Evolutionary conservation across 2,113 vertebrate species (phyloP).

Genomic region (Paradoxurus hermaphroditus): DNA sequence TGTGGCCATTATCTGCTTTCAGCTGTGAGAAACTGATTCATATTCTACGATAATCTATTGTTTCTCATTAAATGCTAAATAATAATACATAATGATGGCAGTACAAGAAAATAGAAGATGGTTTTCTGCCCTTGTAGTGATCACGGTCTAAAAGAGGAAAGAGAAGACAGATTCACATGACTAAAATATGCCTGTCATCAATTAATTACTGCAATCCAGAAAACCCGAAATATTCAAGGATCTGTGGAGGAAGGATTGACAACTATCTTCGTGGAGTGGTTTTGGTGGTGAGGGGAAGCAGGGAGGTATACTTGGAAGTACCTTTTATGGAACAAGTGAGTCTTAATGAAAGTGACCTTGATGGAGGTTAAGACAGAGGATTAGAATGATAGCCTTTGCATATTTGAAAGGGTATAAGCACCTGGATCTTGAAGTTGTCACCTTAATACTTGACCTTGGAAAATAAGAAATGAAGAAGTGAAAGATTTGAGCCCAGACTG

Average conservation of each 20-base stretch:
- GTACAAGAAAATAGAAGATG: conserved; percentile 27
- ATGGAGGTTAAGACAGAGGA: background rate
- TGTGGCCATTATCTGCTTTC: conserved; percentile 58
- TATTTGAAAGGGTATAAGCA: background rate
- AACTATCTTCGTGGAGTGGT: background rate
- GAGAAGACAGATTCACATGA: background rate
- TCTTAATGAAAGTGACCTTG: background rate
- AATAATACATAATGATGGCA: conserved; percentile 44
- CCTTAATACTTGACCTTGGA: background rate
- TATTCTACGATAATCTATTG: conserved; percentile 41
- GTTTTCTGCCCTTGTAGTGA: conserved; percentile 37
- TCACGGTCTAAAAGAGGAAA: conserved; percentile 11
- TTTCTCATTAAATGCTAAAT: conserved; percentile 55
- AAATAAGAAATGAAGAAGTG: background rate
- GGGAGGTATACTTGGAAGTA: background rate
- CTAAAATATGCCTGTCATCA: background rate
- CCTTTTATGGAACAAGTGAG: background rate
- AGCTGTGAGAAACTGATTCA: conserved; percentile 60
- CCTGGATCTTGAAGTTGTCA: background rate
- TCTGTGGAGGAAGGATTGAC: background rate
- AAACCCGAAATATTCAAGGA: background rate
- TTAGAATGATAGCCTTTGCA: background rate
- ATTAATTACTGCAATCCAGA: background rate
- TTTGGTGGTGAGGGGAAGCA: background rate
- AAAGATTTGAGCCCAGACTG: background rate